phyloP scores from a whole-genome alignment of 2,113 vertebrate genomes.

The Carassius auratus region DNA sequence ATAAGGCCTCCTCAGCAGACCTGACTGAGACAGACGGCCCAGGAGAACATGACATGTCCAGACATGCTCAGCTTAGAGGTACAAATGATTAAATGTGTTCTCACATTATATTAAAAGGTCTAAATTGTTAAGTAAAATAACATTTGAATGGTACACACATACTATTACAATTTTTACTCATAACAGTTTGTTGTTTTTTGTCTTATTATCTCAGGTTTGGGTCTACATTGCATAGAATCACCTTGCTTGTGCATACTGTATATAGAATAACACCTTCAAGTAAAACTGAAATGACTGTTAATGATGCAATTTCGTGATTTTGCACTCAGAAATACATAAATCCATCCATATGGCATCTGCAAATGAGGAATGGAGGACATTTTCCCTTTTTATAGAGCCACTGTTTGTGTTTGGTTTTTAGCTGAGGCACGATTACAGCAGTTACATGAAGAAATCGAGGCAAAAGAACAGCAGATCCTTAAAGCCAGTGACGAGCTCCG shows the following conservation, averaged over 20 bases:
- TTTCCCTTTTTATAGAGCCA: neutral
- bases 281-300: neutral
- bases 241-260: neutral
- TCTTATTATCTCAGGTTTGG: neutral
- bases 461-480: slow-evolving; percentile 77
- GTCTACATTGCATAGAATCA: neutral
- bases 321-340: neutral
- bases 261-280: neutral
- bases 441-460: slow-evolving; percentile 72
- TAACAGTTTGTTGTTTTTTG: neutral
- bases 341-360: neutral
- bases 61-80: slow-evolving; percentile 48
- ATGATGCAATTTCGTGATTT: neutral
- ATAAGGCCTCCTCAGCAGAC: slow-evolving; percentile 43
- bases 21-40: neutral
- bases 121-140: neutral
- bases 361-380: no score
- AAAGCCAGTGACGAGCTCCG: slow-evolving; percentile 78
- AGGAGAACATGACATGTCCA: neutral
- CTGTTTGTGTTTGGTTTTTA: slow-evolving; percentile 48
- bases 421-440: slow-evolving; percentile 76
- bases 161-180: neutral
- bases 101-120: neutral
- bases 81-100: neutral
- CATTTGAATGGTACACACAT: neutral